These are phyloP conservation scores for Drosophila pruinosa DNA, from an alignment of 1,140 invertebrate species.

Conservation along the genomic window DNA sequence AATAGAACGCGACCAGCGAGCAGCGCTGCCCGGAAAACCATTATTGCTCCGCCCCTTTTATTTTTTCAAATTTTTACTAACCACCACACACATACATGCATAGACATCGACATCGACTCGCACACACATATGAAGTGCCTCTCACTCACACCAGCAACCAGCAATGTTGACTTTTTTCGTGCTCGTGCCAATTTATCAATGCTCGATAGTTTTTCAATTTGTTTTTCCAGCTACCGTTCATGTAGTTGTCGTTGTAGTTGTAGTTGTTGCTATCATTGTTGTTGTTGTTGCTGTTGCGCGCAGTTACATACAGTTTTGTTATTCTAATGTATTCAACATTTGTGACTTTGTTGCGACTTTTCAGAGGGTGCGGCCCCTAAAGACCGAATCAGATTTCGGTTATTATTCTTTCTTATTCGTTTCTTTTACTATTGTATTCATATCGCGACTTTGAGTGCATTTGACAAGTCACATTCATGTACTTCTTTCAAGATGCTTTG, in stretches of 20 bases:
- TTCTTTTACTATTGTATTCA: constrained; percentile 21
- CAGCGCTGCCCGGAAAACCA: constrained; percentile 73
- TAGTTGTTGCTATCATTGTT: constrained; percentile 21
- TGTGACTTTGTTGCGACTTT: constrained; percentile 40
- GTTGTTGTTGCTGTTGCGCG: constrained; percentile 23
- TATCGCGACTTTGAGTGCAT: constrained; percentile 29
- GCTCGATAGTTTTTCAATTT: constrained; percentile 81
- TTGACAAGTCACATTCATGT: constrained; percentile 31
- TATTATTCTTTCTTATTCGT: neutral
- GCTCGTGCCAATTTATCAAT: constrained; percentile 80
- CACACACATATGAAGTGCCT: constrained; percentile 28
- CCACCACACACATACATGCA: constrained; percentile 58
- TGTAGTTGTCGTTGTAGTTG: constrained; percentile 13
- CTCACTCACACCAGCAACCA: neutral
- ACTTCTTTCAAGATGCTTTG: neutral
- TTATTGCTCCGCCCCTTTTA: constrained; percentile 79
- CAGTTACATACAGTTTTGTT: constrained; percentile 60
- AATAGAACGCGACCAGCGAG: constrained; percentile 50
- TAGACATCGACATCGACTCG: constrained; percentile 9
- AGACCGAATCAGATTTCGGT: constrained; percentile 10
- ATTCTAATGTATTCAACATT: constrained; percentile 68
- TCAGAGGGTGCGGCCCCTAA: constrained; percentile 12
- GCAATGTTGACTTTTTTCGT: constrained; percentile 38
- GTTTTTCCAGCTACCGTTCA: constrained; percentile 57
- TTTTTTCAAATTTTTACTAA: constrained; percentile 69